Evolutionary conservation across 2,797 vertebrate genomes (phyloP).

Genomic region (Chlorospingus semifuscus): DNA sequence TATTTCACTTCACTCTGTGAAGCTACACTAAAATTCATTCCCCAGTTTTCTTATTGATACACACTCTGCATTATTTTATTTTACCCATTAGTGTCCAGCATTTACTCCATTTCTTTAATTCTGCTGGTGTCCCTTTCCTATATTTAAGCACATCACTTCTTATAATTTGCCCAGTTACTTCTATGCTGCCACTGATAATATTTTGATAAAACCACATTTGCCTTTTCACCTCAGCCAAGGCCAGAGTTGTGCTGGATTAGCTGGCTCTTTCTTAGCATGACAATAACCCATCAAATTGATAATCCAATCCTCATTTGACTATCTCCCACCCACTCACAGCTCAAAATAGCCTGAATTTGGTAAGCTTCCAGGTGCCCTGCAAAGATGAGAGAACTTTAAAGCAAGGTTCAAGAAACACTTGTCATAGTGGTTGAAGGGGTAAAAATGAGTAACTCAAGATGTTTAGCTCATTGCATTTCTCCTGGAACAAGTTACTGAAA

Average conservation of each 20-base stretch:
- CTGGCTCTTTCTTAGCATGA: not conserved
- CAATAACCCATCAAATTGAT: constrained; percentile 9
- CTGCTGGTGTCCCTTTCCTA: not conserved
- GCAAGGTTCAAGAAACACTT: constrained; percentile 35
- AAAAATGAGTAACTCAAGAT: constrained; percentile 50
- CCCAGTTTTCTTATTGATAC: not conserved
- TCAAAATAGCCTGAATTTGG: constrained; percentile 37
- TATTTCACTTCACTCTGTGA: not conserved
- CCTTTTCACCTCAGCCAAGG: not conserved
- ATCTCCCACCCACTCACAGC: not conserved
- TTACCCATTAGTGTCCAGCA: not conserved
- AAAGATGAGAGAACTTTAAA: constrained; percentile 33
- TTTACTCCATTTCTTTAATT: not conserved
- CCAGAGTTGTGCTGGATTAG: not conserved
- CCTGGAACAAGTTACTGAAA: constrained; percentile 25
- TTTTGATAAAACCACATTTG: not conserved
- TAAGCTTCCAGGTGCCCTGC: constrained; percentile 32
- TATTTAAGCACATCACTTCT: not conserved
- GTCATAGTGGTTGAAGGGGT: constrained; percentile 24
- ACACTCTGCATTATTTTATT: not conserved
- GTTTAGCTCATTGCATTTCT: constrained; percentile 24
- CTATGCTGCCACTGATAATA: not conserved
- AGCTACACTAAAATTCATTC: not conserved
- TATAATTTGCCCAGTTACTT: not conserved
- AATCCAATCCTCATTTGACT: constrained; percentile 27